Evolutionary conservation across 2,888 invertebrate species (phyloP), one percentile per base, ranked within the genome.

Genomic region (Micropterix aruncella): DNA sequence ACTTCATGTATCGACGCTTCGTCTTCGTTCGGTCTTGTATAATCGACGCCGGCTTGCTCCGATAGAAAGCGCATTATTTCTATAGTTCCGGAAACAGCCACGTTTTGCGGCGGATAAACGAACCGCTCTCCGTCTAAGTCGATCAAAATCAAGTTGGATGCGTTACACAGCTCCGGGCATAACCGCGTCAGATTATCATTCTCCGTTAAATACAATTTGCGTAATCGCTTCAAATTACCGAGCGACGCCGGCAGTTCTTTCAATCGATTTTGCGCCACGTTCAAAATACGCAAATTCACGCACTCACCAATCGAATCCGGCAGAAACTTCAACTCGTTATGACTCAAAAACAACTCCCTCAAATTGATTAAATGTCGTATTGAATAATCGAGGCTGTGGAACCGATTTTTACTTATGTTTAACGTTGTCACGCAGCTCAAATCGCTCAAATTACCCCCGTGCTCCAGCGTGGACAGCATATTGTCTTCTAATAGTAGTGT

Each of bases 371-470:
- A 70, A 60, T 67, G 70, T 59, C 65, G 69, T 54, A 86, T 76
- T 52, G 80, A 78, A 50, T 74, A 68, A 47, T 84, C 77, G 57
- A 86, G 63, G 53, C 63, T 61, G 46, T 63, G 63, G 59, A 87
- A 77, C 57, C 68, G 70, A 65, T 87, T 87, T 51, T 63, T 65
- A 58, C 74, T 77, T 54, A 86, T 62, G 62, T 85, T 77, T 50
- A 87, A 64, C 47, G 78, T 64, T 61, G 73, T 77, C 50, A 86
- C 63, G 39, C 79, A 63, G 51, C 73, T 72, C 51, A 87, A 70
- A 65, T 88, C 86, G 52, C 73, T 71, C 55, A 89, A 62, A 54
- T 73, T 72, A 45, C 88, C 88, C 50, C 85, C 86, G 54, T 79
- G 79, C 48, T 74, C 73, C 38, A 89, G 65, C 40, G 80, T 74